These are phyloP conservation scores for Himalopsyche japonica DNA, from an alignment of 2,888 invertebrate species.

Conservation along the genomic window DNA sequence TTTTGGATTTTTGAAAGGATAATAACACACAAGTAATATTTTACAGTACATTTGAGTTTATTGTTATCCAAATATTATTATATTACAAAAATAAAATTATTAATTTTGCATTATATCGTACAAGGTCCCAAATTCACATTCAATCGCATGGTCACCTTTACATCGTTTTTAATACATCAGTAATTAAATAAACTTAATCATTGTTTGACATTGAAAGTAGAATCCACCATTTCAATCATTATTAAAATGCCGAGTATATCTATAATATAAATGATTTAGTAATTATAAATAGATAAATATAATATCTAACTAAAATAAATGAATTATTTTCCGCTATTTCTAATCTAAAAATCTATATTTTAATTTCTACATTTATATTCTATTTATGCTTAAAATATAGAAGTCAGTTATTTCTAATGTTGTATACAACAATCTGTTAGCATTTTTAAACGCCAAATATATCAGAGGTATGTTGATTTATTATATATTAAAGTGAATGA, in stretches of 20 bases:
- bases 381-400: too few species aligned
- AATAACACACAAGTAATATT: neutral
- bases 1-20: neutral
- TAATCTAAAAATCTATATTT: too few species aligned
- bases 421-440: too few species aligned
- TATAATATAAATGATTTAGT: neutral
- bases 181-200: neutral
- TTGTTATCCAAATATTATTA: slow-evolving; percentile 15
- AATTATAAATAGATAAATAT: neutral
- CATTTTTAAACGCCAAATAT: too few species aligned
- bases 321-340: too few species aligned
- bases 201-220: neutral
- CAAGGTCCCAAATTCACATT: neutral
- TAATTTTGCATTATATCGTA: neutral
- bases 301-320: neutral
- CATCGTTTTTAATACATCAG: neutral
- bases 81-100: slow-evolving; percentile 1
- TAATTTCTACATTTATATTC: too few species aligned
- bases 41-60: slow-evolving; percentile 19
- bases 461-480: too few species aligned
- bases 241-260: neutral
- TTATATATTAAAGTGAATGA: too few species aligned
- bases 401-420: too few species aligned
- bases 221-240: neutral
- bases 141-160: neutral